Evolutionary conservation across 1,140 invertebrate species (phyloP), one percentile per base, ranked within the genome.

Genomic region (Harpegnathos saltator): DNA sequence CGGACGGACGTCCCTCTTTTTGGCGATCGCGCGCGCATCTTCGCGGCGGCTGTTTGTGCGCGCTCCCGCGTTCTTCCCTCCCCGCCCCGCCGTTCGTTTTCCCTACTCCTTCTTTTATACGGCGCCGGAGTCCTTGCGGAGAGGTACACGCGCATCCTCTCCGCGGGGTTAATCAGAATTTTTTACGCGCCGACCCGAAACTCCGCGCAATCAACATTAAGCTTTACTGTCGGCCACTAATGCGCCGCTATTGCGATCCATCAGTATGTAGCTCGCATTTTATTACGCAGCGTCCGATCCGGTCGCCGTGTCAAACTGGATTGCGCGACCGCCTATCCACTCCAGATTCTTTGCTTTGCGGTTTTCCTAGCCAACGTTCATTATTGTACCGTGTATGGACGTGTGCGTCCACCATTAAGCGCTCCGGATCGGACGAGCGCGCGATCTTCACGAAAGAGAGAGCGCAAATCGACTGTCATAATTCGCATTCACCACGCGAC

Each of bases 131-230:
- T 17, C 77, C 52, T 77, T 56, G 62, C 56, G 56, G 22, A 62
- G 73, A 19, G 52, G 63, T 52, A 48, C 82, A 87, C 86, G 84
- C 85, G 85, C 80, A 11, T 5, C 38, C 85, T 87, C n/a, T n/a
- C n/a, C 73, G 68, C 29, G 72, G 74, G 38, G 86, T 87, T 87
- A 87, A 88, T 88, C 86, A 88, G 82, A 87, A 87, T 88, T 88
- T 88, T 44, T 87, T 88, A 87, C 85, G 86, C 65, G 69, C 82
- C 44, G 50, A 58, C 52, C 82, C 82, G 82, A 87, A 88, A 88
- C 85, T 85, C 85, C 15, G 69, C 4, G 75, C 86, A 88, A 88
- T 88, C 86, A 88, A 87, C 86, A 88, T 88, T 85, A 88, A 88
- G 85, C 86, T 88, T 88, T 88, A 88, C 82, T 77, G 75, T 71